These are phyloP conservation scores for Tolypeutes matacus DNA, from an alignment of 2,797 vertebrate species.

Conservation along the genomic window DNA sequence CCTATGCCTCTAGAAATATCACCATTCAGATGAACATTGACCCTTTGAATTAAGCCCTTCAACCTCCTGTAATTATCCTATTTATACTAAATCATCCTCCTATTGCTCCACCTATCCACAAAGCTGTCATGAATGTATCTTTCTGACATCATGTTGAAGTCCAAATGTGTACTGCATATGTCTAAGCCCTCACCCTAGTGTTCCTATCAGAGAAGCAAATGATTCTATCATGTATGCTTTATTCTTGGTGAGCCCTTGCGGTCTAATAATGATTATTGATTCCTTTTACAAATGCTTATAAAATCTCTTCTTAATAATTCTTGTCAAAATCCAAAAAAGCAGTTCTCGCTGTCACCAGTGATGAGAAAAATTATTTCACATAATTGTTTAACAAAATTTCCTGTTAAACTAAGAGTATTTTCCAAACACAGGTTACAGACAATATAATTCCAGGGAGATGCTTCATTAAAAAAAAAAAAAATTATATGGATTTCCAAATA, in stretches of 20 bases:
- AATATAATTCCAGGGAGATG: background rate
- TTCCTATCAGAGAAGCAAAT: conserved; percentile 18
- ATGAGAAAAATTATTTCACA: background rate
- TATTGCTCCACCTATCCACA: background rate
- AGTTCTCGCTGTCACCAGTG: background rate
- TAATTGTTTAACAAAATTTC: background rate
- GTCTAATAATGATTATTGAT: background rate
- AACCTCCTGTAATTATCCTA: background rate
- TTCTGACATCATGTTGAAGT: background rate
- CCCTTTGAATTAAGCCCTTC: background rate
- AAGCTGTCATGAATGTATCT: background rate
- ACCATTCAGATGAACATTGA: background rate
- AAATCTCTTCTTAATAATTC: background rate
- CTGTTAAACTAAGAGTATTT: conserved; percentile 22
- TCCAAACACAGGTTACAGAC: background rate
- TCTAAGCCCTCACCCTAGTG: background rate
- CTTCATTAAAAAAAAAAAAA: background rate
- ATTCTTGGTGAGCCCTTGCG: background rate
- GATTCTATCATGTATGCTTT: background rate
- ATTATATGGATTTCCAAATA: background rate
- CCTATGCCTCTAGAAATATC: background rate
- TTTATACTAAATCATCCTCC: background rate
- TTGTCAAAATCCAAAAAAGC: background rate
- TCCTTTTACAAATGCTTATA: conserved; percentile 22
- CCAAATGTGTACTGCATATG: background rate